Evolutionary conservation across 2,113 vertebrate species (phyloP).

Genomic region (Pelusios castaneus): DNA sequence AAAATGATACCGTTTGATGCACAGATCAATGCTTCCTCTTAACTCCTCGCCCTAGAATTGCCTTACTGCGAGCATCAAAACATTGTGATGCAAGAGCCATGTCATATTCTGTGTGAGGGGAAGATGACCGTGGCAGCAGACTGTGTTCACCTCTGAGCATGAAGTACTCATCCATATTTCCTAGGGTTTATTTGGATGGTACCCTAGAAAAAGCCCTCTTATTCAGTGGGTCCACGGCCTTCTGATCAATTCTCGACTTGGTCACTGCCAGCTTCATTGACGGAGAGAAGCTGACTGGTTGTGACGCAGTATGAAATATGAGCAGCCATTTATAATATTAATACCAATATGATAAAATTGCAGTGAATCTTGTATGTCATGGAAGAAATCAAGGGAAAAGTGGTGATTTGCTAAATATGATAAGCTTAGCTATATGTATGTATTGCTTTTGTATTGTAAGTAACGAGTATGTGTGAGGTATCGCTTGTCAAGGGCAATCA

Average conservation of each 20-base stretch:
- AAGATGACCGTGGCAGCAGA: neutral
- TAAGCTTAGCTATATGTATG: no score
- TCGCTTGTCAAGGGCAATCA: no score
- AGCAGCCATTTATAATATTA: no score
- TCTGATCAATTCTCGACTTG: neutral
- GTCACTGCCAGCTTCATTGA: neutral
- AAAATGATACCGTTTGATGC: neutral
- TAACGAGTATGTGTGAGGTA: no score
- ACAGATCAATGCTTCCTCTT: neutral
- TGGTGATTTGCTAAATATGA: no score
- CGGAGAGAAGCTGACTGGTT: neutral
- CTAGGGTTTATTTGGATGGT: neutral
- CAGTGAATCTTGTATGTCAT: no score
- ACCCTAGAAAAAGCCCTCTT: neutral
- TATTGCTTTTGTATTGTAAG: no score
- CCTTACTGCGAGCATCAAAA: neutral
- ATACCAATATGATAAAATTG: no score
- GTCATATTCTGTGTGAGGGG: neutral
- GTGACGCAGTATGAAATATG: no score
- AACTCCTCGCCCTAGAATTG: neutral
- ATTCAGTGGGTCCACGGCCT: neutral
- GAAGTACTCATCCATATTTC: neutral
- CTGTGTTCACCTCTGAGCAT: neutral
- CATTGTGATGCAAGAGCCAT: neutral
- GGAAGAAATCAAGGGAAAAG: no score